Evolutionary conservation across 2,888 invertebrate species (phyloP), one percentile per base, ranked within the genome.

Genomic region (Cantharis flavilabris): DNA sequence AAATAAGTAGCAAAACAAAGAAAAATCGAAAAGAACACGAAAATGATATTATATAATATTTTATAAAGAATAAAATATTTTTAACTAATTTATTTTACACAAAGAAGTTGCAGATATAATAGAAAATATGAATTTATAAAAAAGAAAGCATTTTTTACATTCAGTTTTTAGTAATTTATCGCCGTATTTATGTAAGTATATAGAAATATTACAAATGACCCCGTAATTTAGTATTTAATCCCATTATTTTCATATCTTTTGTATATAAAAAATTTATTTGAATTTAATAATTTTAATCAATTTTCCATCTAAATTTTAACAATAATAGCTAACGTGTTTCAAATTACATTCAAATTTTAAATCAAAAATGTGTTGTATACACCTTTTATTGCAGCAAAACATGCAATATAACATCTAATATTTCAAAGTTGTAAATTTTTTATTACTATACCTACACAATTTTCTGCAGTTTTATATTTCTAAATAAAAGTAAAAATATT

Each of bases 321-420:
- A 73, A 77, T 71, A 71, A 77, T 71, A 74, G 62, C 49, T 73
- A 71, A 77, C 77, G 77, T 77, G 77, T 74, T 70, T 69, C 20
- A 77, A 77, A 77, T 77, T 77, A 72, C 77, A 74, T 77, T 77
- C 62, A 77, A 73, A 77, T 77, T 77, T 77, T 77, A 77, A 77
- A 77, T 77, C 77, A 74, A 77, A 77, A 74, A 73, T 77, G 9
- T 71, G 69, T 71, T 69, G 69, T 77, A 77, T 77, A 77, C 67
- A 74, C 69, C 72, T 73, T 77, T 77, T 77, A 77, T 77, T 77
- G 74, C 71, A 77, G 63, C 71, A 62, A 74, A 74, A 70, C 77
- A 77, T 77, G 77, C 77, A 33, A 72, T 63, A 63, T 63, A 28
- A 28, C 71, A 49, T 71, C 71, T 49, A 69, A 72, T 74, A 74